These are phyloP conservation scores for Camponotus vicinus DNA, from an alignment of 1,140 invertebrate genomes.

Conservation along the genomic window DNA sequence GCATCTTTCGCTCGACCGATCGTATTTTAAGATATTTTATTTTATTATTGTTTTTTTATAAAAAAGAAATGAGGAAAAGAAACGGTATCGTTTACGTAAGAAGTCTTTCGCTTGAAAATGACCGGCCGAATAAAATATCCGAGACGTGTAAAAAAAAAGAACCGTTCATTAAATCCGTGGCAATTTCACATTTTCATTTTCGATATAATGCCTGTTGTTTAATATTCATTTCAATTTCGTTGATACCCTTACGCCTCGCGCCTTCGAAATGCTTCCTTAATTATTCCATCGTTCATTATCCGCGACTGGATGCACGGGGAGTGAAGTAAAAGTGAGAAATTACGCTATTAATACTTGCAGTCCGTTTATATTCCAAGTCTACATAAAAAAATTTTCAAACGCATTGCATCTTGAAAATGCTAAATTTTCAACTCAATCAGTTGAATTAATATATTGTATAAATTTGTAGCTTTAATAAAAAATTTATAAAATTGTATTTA, in stretches of 20 bases:
- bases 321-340: slow-evolving; percentile 58
- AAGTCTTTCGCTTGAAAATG: neutral
- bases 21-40: neutral
- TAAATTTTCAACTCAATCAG: neutral
- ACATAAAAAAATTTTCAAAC: neutral
- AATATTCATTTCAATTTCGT: slow-evolving; percentile 42
- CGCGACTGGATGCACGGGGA: slow-evolving; percentile 42
- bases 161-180: slow-evolving; percentile 8
- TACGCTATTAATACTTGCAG: slow-evolving; percentile 31
- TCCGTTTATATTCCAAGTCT: slow-evolving; percentile 17
- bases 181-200: slow-evolving; percentile 20
- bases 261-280: slow-evolving; percentile 48
- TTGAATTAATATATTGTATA: neutral
- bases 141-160: neutral
- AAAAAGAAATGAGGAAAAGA: neutral
- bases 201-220: slow-evolving; percentile 35
- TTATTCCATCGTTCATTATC: slow-evolving; percentile 64
- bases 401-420: neutral
- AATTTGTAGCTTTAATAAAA: too few species aligned
- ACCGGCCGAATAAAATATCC: neutral
- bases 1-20: neutral
- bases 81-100: neutral
- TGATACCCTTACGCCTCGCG: slow-evolving; percentile 26
- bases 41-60: neutral
- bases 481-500: too few species aligned